Evolutionary conservation across 2,888 invertebrate genomes (phyloP), one percentile per base, ranked within the genome.

Genomic region (Caenorhabditis imperialis): DNA sequence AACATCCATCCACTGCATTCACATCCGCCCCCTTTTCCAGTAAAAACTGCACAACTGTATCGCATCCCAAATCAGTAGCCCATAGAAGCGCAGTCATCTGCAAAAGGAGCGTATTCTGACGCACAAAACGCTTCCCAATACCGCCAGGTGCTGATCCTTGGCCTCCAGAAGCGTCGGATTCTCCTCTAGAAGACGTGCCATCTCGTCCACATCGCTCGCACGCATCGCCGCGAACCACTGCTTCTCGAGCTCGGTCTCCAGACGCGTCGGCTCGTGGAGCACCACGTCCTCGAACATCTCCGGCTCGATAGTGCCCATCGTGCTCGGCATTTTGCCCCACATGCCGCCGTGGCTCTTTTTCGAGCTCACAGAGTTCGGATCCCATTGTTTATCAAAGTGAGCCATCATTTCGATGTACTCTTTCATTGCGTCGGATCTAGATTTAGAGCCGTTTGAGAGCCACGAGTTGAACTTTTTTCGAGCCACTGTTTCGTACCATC

Each of bases 391-490:
- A 33, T 62, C 71, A 1, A 69, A 22, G n/a, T 40, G n/a, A 12
- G 10, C 10, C 10, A 78, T 27, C 37, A 67, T 33, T 18, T 93
- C 93, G 1, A 97, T 94, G 88, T 97, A 98, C 62, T 92, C 92
- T 79, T 92, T 90, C 96, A 96, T 97, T 1, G 97, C 96, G 81
- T 93, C 92, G 27, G 93, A 92, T 76, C 91, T 91, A 1, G 93
- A 90, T 93, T 57, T 51, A 18, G 44, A 35, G 0, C 58, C 44
- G 47, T 58, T 58, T 1, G 58, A 92, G 85, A 92, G 92, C 96
- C 96, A 97, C 0, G 96, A 94, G 83, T 96, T 94, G 89, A 95
- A 95, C 92, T 98, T 94, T 77, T 92, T 92, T 89, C 93, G 92
- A 84, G 93, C 93, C 0, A 96, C 92, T 0, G 95, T 91, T 88